Percentiles rank a stretch among this genome's conserved stretches.
Conservation (phyloP, 2,888 invertebrate species). For the Xiphydria camelus region DNA sequence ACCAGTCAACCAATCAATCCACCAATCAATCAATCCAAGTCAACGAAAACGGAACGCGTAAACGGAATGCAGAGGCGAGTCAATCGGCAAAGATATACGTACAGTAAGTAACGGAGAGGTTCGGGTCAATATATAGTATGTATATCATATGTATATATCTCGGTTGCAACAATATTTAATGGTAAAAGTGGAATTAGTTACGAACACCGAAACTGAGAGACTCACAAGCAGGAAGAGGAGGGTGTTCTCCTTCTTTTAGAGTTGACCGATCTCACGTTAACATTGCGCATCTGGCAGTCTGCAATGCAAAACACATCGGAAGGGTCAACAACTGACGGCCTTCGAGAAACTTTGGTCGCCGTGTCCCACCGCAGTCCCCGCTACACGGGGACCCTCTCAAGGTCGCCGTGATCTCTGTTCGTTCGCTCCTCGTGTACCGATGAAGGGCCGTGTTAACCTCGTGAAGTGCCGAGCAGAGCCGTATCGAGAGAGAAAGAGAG, state of each 20-base stretch:
- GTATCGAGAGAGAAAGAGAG: too few relatives aligned
- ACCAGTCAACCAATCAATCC: conserved; percentile 5
- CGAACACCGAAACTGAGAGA: conserved; percentile 62
- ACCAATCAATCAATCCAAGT: conserved; percentile 35
- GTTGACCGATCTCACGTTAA: conserved; percentile 74
- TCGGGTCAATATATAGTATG: conserved; percentile 26
- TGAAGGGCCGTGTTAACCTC: conserved; percentile 5
- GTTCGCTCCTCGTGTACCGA: conserved; percentile 13
- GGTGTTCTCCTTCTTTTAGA: conserved; percentile 69
- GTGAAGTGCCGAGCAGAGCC: too few relatives aligned
- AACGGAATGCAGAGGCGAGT: conserved; percentile 4
- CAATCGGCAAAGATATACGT: background rate
- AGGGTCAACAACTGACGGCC: conserved; percentile 54
- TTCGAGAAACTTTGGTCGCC: conserved; percentile 16
- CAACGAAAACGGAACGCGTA: too few relatives aligned
- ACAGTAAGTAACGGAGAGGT: conserved; percentile 11
- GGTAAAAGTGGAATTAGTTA: conserved; percentile 51
- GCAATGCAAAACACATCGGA: conserved; percentile 70
- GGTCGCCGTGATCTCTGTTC: conserved; percentile 26
- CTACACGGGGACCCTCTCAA: too few relatives aligned
- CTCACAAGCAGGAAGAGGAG: conserved; percentile 72
- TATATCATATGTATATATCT: conserved; percentile 24
- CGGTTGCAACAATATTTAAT: conserved; percentile 14
- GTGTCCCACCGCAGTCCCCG: background rate
- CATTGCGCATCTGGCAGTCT: conserved; percentile 77